Evolutionary conservation across 2,888 invertebrate species (phyloP), one percentile per base, ranked within the genome.

Genomic region (Odontocerum albicorne): DNA sequence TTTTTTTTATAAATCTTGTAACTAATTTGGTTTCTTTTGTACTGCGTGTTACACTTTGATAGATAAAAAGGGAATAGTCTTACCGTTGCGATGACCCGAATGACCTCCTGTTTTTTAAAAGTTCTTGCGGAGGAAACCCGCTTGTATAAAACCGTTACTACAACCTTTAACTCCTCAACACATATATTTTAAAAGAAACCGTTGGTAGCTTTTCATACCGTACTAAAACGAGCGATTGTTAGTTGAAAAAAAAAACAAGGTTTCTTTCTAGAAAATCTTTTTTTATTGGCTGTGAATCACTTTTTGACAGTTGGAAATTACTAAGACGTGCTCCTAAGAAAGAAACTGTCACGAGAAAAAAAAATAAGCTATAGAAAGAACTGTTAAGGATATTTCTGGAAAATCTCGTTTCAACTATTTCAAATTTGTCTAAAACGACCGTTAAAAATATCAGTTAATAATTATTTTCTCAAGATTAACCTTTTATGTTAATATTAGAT

Each of bases 21-120:
- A 60, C 60, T 60, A 60, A 60, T 60, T 60, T 57, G 54, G 54
- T 31, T n/a, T 32, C 47, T 38, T 56, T 59, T 55, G 55, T 59
- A 22, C 17, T 20, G 33, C 13, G 40, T 33, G 45, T 53, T 56
- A 47, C 36, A 39, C 22, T 52, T 51, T 55, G 39, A 39, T 51
- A 43, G 50, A 35, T 50, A 21, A 56, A 49, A 51, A 46, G 50
- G 49, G 53, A 53, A 56, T 53, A 39, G 38, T 27, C 33, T 38
- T 20, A 44, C 49, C 22, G 55, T 57, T 53, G 52, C 27, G 45
- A 49, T 46, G 55, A 56, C 53, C 51, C 27, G 15, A 22, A 32
- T 56, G 59, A 59, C 59, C 59, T 49, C 43, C 2, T 19, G 45
- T 19, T 33, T 49, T 44, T 44, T 39, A 32, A 13, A 15, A 27